Evolutionary conservation across 2,888 invertebrate species (phyloP).

Genomic region (Cenopis cana): DNA sequence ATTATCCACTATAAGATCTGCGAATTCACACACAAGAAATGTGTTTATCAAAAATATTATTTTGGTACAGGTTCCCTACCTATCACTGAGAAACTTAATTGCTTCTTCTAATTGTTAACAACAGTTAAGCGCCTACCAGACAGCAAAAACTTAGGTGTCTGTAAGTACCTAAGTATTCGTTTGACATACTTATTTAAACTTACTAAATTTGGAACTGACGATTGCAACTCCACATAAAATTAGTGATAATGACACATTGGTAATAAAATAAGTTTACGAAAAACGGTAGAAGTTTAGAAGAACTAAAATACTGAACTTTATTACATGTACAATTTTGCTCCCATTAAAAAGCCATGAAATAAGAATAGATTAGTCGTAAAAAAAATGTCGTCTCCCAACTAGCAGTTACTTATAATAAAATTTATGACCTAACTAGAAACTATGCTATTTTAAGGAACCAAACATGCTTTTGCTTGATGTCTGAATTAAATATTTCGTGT

Average conservation of each 20-base stretch:
- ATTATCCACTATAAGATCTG: too few relatives aligned
- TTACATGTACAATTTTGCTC: not conserved
- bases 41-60: too few relatives aligned
- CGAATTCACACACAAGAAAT: too few relatives aligned
- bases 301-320: not conserved
- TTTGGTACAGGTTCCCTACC: too few relatives aligned
- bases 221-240: not conserved
- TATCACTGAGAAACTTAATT: too few relatives aligned
- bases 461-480: not conserved
- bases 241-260: not conserved
- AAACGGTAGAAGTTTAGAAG: not conserved
- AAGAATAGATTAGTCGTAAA: conserved; percentile 7
- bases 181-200: too few relatives aligned
- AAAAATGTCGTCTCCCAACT: not conserved
- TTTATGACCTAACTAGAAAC: conserved; percentile 5
- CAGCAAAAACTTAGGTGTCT: too few relatives aligned
- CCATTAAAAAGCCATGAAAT: conserved; percentile 21
- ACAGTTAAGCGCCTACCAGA: too few relatives aligned
- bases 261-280: not conserved
- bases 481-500: too few relatives aligned
- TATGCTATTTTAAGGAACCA: conserved; percentile 1
- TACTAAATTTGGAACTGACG: not conserved
- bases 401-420: not conserved
- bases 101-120: too few relatives aligned
- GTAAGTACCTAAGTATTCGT: too few relatives aligned